Percentiles rank a stretch among this genome's conserved stretches.
Evolutionary conservation across 2,888 invertebrate genomes (phyloP).

Genomic region (Pseudococcus jackbeardsleyi): DNA sequence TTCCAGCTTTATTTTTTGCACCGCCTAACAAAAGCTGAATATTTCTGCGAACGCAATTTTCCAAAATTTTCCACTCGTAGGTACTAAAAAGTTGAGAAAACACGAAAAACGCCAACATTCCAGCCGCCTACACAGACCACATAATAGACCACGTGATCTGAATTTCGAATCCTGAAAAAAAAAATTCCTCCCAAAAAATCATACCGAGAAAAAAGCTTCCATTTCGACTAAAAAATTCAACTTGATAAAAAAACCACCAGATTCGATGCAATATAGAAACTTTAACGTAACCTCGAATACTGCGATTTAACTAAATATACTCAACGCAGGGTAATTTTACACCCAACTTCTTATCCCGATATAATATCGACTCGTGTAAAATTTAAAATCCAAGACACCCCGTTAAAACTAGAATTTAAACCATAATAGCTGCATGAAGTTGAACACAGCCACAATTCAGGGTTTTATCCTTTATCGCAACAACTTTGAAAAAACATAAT

Average conservation of each 20-base stretch:
- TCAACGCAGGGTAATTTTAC: not conserved
- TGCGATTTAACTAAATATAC: not conserved
- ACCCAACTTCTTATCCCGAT: not conserved
- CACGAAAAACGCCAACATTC: not conserved
- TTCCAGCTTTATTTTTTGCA: too few relatives aligned
- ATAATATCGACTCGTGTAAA: conserved; percentile 27
- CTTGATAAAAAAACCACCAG: not conserved
- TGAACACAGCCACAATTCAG: not conserved
- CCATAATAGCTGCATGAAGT: not conserved
- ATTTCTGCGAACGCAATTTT: too few relatives aligned
- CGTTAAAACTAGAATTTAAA: conserved; percentile 32
- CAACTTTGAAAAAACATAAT: conserved; percentile 52
- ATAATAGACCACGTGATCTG: not conserved
- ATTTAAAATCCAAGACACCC: conserved; percentile 30
- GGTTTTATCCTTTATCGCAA: not conserved
- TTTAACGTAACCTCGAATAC: not conserved
- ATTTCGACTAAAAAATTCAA: conserved; percentile 9
- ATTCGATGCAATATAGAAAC: not conserved
- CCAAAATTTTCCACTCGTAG: too few relatives aligned
- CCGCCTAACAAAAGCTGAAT: too few relatives aligned
- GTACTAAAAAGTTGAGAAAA: not conserved
- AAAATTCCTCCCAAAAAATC: not conserved
- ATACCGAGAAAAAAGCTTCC: not conserved
- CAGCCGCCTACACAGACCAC: not conserved
- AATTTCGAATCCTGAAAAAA: not conserved